A percentile compares a stretch with the other conserved stretches of the same genome.
phyloP scores from a whole-genome alignment of 2,888 invertebrate genomes.

The Stenoptilia bipunctidactyla region DNA sequence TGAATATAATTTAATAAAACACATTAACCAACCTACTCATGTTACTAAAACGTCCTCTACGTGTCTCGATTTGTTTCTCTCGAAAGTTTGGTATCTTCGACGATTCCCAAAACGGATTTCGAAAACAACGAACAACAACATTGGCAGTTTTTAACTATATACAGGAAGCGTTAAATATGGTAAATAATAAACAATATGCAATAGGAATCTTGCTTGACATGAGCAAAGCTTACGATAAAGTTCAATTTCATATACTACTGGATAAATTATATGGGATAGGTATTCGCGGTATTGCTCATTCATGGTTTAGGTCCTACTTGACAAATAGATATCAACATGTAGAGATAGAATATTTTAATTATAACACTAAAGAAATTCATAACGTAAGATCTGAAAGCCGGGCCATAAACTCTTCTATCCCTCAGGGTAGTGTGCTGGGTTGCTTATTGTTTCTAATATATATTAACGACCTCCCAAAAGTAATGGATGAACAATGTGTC shows the following conservation, averaged over 20 bases:
- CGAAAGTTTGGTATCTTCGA: slow-evolving; percentile 3
- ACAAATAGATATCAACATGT: slow-evolving; percentile 7
- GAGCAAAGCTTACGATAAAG: slow-evolving; percentile 13
- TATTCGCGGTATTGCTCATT: slow-evolving; percentile 4
- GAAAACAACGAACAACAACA: slow-evolving; percentile 3
- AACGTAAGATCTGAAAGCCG: neutral
- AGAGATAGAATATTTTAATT: slow-evolving; percentile 7
- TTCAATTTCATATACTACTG: slow-evolving; percentile 8
- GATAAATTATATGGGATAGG: slow-evolving; percentile 10
- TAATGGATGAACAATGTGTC: slow-evolving; percentile 2
- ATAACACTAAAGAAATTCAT: slow-evolving; percentile 1
- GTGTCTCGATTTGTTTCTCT: neutral
- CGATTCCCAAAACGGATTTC: slow-evolving; percentile 6
- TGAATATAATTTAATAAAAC: neutral
- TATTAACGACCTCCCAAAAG: slow-evolving; percentile 11
- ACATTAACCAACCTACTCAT: neutral
- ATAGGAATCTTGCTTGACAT: slow-evolving; percentile 11
- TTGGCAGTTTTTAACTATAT: slow-evolving; percentile 3
- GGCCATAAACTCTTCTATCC: slow-evolving; percentile 6
- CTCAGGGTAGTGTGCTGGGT: slow-evolving; percentile 5
- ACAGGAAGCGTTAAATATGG: neutral
- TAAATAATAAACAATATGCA: slow-evolving; percentile 2
- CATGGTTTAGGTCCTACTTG: slow-evolving; percentile 11
- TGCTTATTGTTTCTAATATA: slow-evolving; percentile 5
- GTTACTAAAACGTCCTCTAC: slow-evolving; percentile 1